Evolutionary conservation across 1,140 invertebrate species (phyloP), one percentile per base, ranked within the genome.

Genomic region (Harpegnathos saltator): DNA sequence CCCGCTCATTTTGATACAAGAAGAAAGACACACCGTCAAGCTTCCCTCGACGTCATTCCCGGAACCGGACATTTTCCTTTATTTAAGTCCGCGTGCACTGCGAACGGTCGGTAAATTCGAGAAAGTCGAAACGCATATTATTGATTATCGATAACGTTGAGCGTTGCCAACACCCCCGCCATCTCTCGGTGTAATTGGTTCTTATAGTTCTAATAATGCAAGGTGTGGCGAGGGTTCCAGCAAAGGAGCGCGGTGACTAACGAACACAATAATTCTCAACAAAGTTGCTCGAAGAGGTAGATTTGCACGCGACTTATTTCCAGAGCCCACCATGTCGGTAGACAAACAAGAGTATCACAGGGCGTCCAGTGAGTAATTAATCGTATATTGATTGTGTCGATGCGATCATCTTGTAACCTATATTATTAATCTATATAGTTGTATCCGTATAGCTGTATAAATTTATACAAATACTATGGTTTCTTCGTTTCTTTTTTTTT

Each of bases 291-390:
- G 3, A 4, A 1, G 24, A 14, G 7, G 22, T 58, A 1, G 48
- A 0, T 19, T 65, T 65, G n/a, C 1, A 61, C 82, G 68, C 73
- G 26, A 69, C 26, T 29, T 56, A 65, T 24, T 14, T 48, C 24
- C 12, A 73, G 59, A 33, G 11, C 33, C 69, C 52, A 9, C 77
- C 50, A 95, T 95, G 95, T 94, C 94, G 62, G 91, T 92, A 14
- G 93, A 94, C 26, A 94, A 96, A 86, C 95, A 96, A 83, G 95
- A 96, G 83, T 96, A 96, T 90, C 96, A 95, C 5, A 95, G 95
- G 85, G 95, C 95, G 44, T 96, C 95, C 62, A 96, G 96, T 96
- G 92, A 95, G 96, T 89, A 62, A 73, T 33, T 24, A 9, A 69
- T 54, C 15, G 11, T 33, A 1, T 29, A n/a, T 69, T 12, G 1